A percentile compares a stretch with the other conserved stretches of the same genome.
phyloP scores from a whole-genome alignment of 2,113 vertebrate species.

The Tinamus guttatus region DNA sequence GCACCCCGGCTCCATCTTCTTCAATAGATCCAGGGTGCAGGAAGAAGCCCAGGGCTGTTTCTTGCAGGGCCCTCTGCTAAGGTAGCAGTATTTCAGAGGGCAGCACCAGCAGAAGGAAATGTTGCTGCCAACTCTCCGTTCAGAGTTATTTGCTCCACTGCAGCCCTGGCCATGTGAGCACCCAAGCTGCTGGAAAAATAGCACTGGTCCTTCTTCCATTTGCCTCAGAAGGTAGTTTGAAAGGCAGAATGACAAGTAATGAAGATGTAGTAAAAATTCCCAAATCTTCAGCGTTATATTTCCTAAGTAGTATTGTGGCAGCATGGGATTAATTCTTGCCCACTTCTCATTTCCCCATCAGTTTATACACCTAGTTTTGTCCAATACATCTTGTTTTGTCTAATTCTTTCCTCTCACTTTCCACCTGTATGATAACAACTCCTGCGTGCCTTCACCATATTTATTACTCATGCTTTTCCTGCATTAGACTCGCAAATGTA shows the following conservation, averaged over 20 bases:
- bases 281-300: not conserved
- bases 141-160: not conserved
- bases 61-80: not conserved
- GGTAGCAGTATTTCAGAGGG: not conserved
- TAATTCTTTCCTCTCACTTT: not conserved
- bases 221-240: not conserved
- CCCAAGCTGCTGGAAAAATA: not conserved
- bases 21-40: accelerated
- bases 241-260: not conserved
- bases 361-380: not conserved
- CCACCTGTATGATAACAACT: not conserved
- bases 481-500: not conserved
- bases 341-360: not conserved
- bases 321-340: not conserved
- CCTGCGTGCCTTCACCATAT: not conserved
- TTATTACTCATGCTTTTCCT: not conserved
- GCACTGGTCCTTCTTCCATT: not conserved
- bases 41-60: not conserved
- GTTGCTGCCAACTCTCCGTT: not conserved
- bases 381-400: no score
- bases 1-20: not conserved
- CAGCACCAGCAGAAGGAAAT: not conserved
- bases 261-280: not conserved
- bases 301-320: not conserved
- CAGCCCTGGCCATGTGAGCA: not conserved